phyloP scores from a whole-genome alignment of 2,113 vertebrate species.

The Manacus vitellinus region DNA sequence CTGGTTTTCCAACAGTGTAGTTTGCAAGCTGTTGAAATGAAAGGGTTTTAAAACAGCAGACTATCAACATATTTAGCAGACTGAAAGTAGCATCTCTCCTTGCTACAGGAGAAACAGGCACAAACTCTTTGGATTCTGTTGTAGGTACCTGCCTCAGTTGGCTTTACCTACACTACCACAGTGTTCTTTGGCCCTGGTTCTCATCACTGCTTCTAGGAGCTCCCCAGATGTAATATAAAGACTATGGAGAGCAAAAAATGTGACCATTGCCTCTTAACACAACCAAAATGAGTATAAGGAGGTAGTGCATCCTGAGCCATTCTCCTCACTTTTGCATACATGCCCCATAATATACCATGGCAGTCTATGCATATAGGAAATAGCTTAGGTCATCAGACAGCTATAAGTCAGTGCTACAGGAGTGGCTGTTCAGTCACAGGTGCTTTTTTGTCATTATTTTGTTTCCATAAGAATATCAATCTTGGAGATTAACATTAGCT shows the following conservation, averaged over 20 bases:
- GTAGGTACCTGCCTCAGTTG: not conserved
- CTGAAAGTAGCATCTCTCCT: not conserved
- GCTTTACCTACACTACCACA: not conserved
- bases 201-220: not conserved
- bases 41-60: not conserved
- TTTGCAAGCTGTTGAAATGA: not conserved
- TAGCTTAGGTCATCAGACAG: not conserved
- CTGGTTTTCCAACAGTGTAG: not conserved
- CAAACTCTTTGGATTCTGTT: not conserved
- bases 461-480: not conserved
- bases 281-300: not conserved
- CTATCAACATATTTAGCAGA: not conserved
- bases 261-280: not conserved
- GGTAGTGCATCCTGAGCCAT: not conserved
- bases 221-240: not conserved
- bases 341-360: not conserved
- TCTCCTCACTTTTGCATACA: not conserved
- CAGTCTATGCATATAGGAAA: not conserved
- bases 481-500: not conserved
- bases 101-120: not conserved
- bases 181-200: not conserved
- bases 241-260: not conserved
- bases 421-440: not conserved
- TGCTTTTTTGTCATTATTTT: not conserved
- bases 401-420: not conserved